Evolutionary conservation across 2,113 vertebrate genomes (phyloP).

Genomic region (Falcunculus frontatus): DNA sequence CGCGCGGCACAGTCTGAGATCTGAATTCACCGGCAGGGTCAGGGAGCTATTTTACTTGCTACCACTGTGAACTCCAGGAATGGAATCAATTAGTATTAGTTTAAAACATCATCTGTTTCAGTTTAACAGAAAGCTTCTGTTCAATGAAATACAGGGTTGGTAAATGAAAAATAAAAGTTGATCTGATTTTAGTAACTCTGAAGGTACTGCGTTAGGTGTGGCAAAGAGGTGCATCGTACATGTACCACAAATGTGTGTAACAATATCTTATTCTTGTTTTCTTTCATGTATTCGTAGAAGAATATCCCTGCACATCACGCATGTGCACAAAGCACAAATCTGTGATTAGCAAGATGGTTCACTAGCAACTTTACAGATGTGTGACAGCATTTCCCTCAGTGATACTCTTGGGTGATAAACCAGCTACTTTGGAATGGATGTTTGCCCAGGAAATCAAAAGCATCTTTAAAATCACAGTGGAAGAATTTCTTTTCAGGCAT

Average conservation of each 20-base stretch:
- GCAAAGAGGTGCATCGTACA: not conserved
- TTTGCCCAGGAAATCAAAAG: conserved; percentile 6
- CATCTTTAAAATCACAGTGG: not conserved
- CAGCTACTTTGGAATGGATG: not conserved
- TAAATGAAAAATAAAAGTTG: conserved; percentile 71
- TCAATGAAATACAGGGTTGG: conserved; percentile 69
- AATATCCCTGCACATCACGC: not conserved
- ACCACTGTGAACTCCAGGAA: conserved; percentile 69
- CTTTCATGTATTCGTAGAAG: not conserved
- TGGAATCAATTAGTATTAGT: conserved; percentile 82
- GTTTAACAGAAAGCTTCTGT: conserved; percentile 77
- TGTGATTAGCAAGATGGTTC: not conserved
- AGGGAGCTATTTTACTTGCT: conserved; percentile 67
- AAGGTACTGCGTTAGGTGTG: not conserved
- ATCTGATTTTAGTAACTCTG: conserved; percentile 52
- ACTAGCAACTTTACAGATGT: not conserved
- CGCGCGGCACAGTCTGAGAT: not conserved
- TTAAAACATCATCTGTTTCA: conserved; percentile 79
- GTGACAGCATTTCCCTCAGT: not conserved
- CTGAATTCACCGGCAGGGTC: conserved; percentile 54
- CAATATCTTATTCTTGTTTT: not conserved
- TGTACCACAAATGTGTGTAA: not conserved
- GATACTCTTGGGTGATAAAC: not conserved
- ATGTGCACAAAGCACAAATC: not conserved
- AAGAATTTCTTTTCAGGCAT: not conserved